Percentiles rank a stretch among this genome's conserved stretches.
phyloP scores from a whole-genome alignment of 2,888 invertebrate species.

The Parnassius smintheus region DNA sequence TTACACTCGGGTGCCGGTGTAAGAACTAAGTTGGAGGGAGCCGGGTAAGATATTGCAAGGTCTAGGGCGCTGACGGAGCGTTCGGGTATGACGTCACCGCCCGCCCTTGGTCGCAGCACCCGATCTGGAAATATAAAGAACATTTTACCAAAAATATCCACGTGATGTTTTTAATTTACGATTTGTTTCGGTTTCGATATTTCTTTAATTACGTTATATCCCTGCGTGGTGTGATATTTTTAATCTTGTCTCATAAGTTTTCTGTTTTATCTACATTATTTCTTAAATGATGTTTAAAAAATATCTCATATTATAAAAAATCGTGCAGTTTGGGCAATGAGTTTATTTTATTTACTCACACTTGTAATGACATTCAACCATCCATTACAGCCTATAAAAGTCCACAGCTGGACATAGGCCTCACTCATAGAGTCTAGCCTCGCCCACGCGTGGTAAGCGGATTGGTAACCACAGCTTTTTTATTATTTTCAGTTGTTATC shows the following conservation, averaged over 20 bases:
- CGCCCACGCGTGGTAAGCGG: too few species aligned
- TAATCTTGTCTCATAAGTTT: slow-evolving; percentile 6
- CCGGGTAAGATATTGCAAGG: slow-evolving; percentile 63
- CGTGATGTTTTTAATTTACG: slow-evolving; percentile 1
- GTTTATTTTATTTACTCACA: too few species aligned
- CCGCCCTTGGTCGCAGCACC: slow-evolving; percentile 66
- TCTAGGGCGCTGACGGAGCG: slow-evolving; percentile 65
- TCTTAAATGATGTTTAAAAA: too few species aligned
- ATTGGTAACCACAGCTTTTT: too few species aligned
- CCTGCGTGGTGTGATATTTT: slow-evolving; percentile 19
- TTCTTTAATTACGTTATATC: slow-evolving; percentile 5
- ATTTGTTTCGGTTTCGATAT: slow-evolving; percentile 4
- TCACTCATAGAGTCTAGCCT: too few species aligned
- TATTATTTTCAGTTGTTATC: too few species aligned
- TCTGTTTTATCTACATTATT: too few species aligned
- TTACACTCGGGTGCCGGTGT: slow-evolving; percentile 76
- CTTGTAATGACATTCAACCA: too few species aligned
- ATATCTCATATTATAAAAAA: too few species aligned
- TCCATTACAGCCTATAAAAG: too few species aligned
- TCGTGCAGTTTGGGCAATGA: too few species aligned
- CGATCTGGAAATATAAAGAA: slow-evolving; percentile 52
- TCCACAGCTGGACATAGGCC: too few species aligned
- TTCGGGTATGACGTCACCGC: slow-evolving; percentile 71
- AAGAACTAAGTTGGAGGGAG: slow-evolving; percentile 71
- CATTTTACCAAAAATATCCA: not conserved